Evolutionary conservation across 1,140 invertebrate species (phyloP), one percentile per base, ranked within the genome.

Genomic region (Riptortus pedestris): DNA sequence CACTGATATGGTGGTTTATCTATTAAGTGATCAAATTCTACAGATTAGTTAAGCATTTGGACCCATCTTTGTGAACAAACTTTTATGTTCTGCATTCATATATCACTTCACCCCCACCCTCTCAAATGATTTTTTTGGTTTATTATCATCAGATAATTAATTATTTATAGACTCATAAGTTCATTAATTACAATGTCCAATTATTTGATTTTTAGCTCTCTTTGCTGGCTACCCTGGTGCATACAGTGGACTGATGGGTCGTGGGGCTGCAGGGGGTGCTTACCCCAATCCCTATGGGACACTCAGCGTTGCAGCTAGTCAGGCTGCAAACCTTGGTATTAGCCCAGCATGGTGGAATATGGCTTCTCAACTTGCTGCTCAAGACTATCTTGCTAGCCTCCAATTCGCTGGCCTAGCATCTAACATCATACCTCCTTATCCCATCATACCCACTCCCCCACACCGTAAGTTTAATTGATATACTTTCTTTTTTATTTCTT

Each of bases 321-420:
- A 89, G 75, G 87, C 87, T 28, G 86, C 87, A 33, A 87, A 85
- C 71, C 75, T 90, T 68, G 81, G 81, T 71, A 70, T 73, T 38
- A 72, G 70, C 52, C 68, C 72, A 26, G 85, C 86, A 64, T 91
- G 89, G 89, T 91, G 87, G 87, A 86, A 85, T 24, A 90, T 91
- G 87, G 73, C 88, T 24, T 87, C 85, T 28, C 88, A 90, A 70
- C 74, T 91, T 64, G 88, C 88, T 16, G 87, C 88, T 3, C 88
- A 90, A 72, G 88, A 91, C 71, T 91, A 91, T 75, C 79, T 91
- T 33, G 85, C 85, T 24, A 79, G 87, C 63, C 74, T 91, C 60
- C 87, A 90, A 74, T 86, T 86, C 1, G 83, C 85, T 22, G 85
- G 86, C 3, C 73, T 70, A 1, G 45, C 67, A 24, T 57, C 66